These are phyloP conservation scores for Oryzias celebensis DNA, from an alignment of 2,113 vertebrate genomes.

Conservation along the genomic window DNA sequence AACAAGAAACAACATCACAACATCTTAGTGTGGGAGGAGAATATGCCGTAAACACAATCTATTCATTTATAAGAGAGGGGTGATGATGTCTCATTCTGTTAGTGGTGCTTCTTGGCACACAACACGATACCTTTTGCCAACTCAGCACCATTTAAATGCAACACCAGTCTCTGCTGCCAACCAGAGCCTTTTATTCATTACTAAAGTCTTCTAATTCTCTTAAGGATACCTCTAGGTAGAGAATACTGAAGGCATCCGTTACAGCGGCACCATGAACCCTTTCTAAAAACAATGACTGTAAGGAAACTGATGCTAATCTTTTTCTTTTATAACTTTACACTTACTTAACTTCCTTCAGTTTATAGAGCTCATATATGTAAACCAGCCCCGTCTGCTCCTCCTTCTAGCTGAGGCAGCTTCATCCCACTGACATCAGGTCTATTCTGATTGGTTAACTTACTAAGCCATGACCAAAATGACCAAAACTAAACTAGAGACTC, in stretches of 20 bases:
- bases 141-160: conserved; percentile 52
- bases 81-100: conserved; percentile 15
- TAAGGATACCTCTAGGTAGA: conserved; percentile 33
- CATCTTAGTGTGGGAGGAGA: neutral
- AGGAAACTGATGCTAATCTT: no score
- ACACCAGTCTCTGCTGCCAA: conserved; percentile 36
- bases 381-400: no score
- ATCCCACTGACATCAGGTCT: no score
- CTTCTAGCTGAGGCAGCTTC: no score
- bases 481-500: no score
- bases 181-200: conserved; percentile 38
- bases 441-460: no score
- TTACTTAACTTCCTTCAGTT: no score
- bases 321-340: no score
- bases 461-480: no score
- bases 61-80: neutral
- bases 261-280: conserved; percentile 17
- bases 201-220: conserved; percentile 29
- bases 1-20: conserved; percentile 16
- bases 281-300: conserved; percentile 13
- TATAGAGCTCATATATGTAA: no score
- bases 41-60: conserved; percentile 17
- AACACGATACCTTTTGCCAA: conserved; percentile 19
- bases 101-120: conserved; percentile 38
- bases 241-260: conserved; percentile 36